These are phyloP conservation scores for Calyptommatus sinebrachiatus DNA, from an alignment of 2,113 vertebrate species.

Conservation along the genomic window DNA sequence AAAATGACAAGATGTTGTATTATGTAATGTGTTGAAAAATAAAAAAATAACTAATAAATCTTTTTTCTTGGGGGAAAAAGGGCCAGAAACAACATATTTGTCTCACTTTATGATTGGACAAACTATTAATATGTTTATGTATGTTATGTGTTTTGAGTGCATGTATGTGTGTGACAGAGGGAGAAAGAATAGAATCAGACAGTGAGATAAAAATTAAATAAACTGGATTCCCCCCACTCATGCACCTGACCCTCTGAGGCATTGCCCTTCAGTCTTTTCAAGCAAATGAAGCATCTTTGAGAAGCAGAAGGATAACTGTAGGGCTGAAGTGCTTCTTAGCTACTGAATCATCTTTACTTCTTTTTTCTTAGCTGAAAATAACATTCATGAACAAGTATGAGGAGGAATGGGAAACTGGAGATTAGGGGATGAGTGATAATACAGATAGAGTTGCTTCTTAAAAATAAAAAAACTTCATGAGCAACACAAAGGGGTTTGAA, in stretches of 20 bases:
- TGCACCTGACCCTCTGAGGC: neutral
- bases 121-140: neutral
- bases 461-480: no score
- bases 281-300: neutral
- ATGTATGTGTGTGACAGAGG: no score
- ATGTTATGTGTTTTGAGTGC: neutral
- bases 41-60: no score
- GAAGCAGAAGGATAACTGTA: neutral
- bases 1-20: no score
- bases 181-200: no score
- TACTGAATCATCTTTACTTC: neutral
- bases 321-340: neutral
- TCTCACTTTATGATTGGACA: neutral
- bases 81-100: neutral
- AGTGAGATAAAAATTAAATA: no score
- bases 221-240: no score
- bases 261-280: neutral
- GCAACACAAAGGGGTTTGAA: no score
- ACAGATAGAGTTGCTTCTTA: no score
- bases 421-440: no score
- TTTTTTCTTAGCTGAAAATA: neutral
- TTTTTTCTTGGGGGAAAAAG: no score
- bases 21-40: no score
- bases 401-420: neutral
- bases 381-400: neutral